phyloP scores from a whole-genome alignment of 2,113 vertebrate species.

The Channa argus region DNA sequence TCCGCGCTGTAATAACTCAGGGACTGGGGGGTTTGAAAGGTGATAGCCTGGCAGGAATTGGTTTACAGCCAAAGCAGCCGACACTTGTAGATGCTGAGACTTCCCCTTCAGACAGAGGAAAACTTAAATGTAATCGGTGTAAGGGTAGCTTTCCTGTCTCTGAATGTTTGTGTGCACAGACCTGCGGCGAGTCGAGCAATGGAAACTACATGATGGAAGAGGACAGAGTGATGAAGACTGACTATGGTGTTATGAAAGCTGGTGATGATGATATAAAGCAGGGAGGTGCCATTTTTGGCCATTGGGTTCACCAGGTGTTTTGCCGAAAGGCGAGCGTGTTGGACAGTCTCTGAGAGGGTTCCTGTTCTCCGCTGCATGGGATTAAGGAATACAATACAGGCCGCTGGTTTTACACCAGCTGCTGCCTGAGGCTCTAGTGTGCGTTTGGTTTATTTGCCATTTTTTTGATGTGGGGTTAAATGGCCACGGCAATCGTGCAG shows the following conservation, averaged over 20 bases:
- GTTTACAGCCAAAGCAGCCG: slow-evolving; percentile 77
- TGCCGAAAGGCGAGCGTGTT: slow-evolving; percentile 29
- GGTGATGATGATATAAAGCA: slow-evolving; percentile 63
- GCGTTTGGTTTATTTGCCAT: slow-evolving; percentile 30
- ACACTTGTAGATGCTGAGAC: slow-evolving; percentile 73
- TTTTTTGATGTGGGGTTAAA: slow-evolving; percentile 76
- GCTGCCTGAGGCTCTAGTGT: slow-evolving; percentile 37
- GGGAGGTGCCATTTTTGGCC: slow-evolving; percentile 49
- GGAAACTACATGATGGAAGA: slow-evolving; percentile 57
- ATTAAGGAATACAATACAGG: slow-evolving; percentile 61
- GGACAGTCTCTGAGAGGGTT: slow-evolving; percentile 52
- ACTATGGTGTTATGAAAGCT: slow-evolving; percentile 56
- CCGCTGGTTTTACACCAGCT: slow-evolving; percentile 68
- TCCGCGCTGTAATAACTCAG: slow-evolving; percentile 79
- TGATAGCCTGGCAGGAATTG: slow-evolving; percentile 77
- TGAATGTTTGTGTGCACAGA: slow-evolving; percentile 58
- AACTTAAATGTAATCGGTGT: slow-evolving; percentile 69
- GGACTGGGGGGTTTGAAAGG: slow-evolving; percentile 76
- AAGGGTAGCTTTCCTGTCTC: slow-evolving; percentile 84
- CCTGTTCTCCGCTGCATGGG: slow-evolving; percentile 53
- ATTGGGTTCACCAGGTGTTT: slow-evolving; percentile 57
- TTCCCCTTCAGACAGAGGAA: slow-evolving; percentile 81
- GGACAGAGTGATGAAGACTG: slow-evolving; percentile 66
- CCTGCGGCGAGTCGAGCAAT: slow-evolving; percentile 31
- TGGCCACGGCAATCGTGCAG: slow-evolving; percentile 59